Evolutionary conservation across 2,888 invertebrate genomes (phyloP).

Genomic region (Acronicta aceris): DNA sequence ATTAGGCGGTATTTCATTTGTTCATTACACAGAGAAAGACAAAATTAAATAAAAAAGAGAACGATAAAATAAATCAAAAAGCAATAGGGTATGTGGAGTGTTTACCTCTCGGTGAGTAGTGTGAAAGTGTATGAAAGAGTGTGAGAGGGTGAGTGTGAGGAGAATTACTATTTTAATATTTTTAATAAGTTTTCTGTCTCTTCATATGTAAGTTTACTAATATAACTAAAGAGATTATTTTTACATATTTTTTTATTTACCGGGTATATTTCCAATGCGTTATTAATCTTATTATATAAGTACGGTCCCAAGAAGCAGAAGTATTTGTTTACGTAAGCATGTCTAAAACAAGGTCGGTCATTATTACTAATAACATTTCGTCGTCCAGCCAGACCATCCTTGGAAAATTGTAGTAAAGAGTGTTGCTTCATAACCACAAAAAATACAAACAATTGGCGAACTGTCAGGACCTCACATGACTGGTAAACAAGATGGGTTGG

Average conservation of each 20-base stretch:
- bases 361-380: conserved; percentile 1
- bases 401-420: conserved; percentile 1
- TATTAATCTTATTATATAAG: conserved; percentile 1
- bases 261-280: background rate
- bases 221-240: background rate
- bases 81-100: background rate
- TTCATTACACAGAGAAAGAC: background rate
- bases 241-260: background rate
- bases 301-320: background rate
- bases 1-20: background rate
- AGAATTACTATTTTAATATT: background rate
- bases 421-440: background rate
- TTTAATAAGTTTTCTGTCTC: conserved; percentile 2
- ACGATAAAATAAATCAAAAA: no score
- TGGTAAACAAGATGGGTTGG: background rate
- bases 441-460: background rate
- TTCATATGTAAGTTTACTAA: conserved; percentile 1
- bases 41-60: background rate
- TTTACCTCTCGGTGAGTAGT: background rate
- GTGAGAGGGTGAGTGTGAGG: background rate
- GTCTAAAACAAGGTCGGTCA: background rate
- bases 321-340: conserved; percentile 2
- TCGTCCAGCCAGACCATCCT: background rate
- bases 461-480: background rate
- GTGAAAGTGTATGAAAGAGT: background rate